Evolutionary conservation across 2,113 vertebrate species (phyloP), one percentile per base, ranked within the genome.

Genomic region (Talpa occidentalis): DNA sequence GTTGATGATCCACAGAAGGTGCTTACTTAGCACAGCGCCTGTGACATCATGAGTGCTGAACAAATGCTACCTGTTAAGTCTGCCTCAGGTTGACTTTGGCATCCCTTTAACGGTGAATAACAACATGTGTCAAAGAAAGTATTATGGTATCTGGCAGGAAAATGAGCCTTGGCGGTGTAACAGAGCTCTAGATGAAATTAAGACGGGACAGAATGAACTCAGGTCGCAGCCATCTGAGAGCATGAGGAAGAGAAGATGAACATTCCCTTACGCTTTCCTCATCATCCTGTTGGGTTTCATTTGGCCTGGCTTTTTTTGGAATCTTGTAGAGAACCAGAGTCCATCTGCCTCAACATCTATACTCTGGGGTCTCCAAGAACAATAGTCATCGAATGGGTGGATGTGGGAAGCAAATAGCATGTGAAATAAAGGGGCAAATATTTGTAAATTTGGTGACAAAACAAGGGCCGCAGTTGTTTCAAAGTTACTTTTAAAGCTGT

Each of bases 361-460:
- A 21, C 1, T 26, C 52, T 54, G 74, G 30, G 79, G 78, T 47
- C 67, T 73, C 64, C 14, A 44, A 77, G 69, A 42, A 52, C 15
- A 56, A 17, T 1, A 32, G n/a, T 4, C 3, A 3, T 1, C 3
- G 30, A 5, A 11, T n/a, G 11, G 30, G 19, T 62, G 44, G 54
- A 30, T 59, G 15, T 12, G 17, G 69, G 64, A 47, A 69, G 17
- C 85, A 54, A 52, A 35, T 22, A 0, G 6, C 3, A 8, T 49
- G 54, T 26, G n/a, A 90, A 79, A 59, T 59, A 26, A 56, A 80
- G 60, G n/a, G 47, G n/a, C 14, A 10, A 30, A 40, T 3, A 4
- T 12, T 37, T 42, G 35, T 16, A 22, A 47, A 44, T 88, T 28
- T 35, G 42, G 40, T 47, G 26, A 3, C 11, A 40, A 10, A 21